Percentiles rank a stretch among this genome's conserved stretches.
phyloP scores from a whole-genome alignment of 2,888 invertebrate species.

The Nebria salina region DNA sequence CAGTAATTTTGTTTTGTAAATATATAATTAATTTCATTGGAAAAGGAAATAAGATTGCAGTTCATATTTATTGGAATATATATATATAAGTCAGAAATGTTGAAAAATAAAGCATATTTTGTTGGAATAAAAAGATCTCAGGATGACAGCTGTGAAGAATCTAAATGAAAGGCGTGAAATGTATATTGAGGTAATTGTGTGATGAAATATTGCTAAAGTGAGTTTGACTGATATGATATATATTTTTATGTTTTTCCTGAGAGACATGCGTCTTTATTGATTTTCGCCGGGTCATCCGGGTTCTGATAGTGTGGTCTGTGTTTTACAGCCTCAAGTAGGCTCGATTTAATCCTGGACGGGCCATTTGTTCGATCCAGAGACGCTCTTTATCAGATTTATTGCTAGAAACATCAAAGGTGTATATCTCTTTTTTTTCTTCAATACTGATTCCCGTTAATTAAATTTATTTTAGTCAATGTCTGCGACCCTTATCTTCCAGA shows the following conservation, averaged over 20 bases:
- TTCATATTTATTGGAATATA: too few species aligned
- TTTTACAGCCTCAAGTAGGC: constrained; percentile 40
- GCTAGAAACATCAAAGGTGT: constrained; percentile 26
- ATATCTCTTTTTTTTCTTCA: constrained; percentile 33
- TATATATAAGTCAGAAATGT: too few species aligned
- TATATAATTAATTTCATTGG: too few species aligned
- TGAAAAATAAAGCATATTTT: too few species aligned
- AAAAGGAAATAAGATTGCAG: too few species aligned
- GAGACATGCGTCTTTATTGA: constrained; percentile 28
- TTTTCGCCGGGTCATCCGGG: constrained; percentile 19
- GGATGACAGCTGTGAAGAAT: too few species aligned
- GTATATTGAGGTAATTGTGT: not conserved
- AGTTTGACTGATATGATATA: not conserved
- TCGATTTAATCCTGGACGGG: constrained; percentile 35
- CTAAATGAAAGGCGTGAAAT: not conserved
- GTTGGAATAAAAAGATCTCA: too few species aligned
- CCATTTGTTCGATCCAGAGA: constrained; percentile 33
- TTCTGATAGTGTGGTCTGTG: constrained; percentile 37
- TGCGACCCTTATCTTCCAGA: too few species aligned
- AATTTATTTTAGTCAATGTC: not conserved
- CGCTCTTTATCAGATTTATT: constrained; percentile 36
- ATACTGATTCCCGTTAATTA: constrained; percentile 15
- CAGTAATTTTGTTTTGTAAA: too few species aligned
- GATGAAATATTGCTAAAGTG: not conserved
- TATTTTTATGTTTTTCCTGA: not conserved